Conservation (phyloP, 2,797 vertebrate species). For the Sphenopsis melanotis region DNA sequence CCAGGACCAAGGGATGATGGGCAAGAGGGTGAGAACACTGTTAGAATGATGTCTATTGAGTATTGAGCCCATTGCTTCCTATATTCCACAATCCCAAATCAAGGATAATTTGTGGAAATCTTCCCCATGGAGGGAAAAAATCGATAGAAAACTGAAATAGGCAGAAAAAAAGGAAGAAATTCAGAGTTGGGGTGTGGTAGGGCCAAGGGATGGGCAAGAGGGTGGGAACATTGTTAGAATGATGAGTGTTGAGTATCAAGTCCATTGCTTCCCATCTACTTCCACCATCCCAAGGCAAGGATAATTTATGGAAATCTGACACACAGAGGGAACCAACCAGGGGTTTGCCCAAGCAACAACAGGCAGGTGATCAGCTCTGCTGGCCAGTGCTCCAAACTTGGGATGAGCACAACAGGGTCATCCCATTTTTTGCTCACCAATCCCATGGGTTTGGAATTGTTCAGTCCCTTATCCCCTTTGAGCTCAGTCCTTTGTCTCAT, state of each 20-base stretch:
- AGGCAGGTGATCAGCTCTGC: fast-evolving
- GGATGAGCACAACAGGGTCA: background rate
- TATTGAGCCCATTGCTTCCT: background rate
- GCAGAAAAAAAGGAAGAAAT: background rate
- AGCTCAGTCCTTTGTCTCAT: fast-evolving
- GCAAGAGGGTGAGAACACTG: background rate
- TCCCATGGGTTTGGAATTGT: background rate
- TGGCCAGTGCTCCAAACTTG: fast-evolving
- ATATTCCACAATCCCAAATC: background rate
- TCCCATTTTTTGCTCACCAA: background rate
- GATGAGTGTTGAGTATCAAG: fast-evolving
- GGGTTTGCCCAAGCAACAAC: background rate
- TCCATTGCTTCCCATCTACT: background rate
- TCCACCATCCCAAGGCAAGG: background rate
- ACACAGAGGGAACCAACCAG: background rate
- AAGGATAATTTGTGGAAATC: background rate
- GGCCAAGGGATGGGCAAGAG: background rate
- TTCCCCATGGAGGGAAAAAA: background rate
- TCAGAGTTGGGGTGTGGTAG: fast-evolving
- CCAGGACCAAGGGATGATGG: background rate
- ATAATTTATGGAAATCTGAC: background rate
- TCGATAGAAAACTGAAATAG: background rate
- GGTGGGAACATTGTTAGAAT: fast-evolving
- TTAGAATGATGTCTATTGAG: background rate
- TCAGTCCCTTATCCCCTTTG: background rate